Conservation (phyloP, 2,888 invertebrate species). For the Eristalinus sepulchralis region DNA sequence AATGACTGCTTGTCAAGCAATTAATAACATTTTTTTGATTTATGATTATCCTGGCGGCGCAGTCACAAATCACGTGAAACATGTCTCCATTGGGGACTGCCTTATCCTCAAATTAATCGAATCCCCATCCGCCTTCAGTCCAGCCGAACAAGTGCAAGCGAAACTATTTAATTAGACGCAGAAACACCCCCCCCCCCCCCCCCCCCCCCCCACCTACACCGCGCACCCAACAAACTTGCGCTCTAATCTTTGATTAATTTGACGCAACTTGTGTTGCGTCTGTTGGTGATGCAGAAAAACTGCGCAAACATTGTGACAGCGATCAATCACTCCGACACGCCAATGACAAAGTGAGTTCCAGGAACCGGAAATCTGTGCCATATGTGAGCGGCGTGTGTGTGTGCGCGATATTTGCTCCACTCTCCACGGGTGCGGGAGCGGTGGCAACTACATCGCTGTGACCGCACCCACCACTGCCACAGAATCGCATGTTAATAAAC, state of each 20-base stretch:
- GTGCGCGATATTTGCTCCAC: neutral
- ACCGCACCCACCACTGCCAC: slow-evolving; percentile 64
- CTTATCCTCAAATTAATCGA: slow-evolving; percentile 66
- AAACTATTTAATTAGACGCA: slow-evolving; percentile 48
- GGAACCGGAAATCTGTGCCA: slow-evolving; percentile 62
- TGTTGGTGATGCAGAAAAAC: slow-evolving; percentile 54
- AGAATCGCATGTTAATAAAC: slow-evolving; percentile 74
- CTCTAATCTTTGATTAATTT: slow-evolving; percentile 64
- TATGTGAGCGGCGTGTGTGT: neutral
- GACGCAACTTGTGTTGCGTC: slow-evolving; percentile 61
- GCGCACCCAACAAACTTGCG: neutral
- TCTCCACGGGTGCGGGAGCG: neutral
- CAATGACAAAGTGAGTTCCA: slow-evolving; percentile 58
- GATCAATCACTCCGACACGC: slow-evolving; percentile 77
- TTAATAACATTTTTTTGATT: slow-evolving; percentile 56
- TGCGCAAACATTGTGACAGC: slow-evolving; percentile 74
- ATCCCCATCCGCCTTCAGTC: neutral
- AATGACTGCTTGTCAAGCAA: neutral
- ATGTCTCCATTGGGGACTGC: slow-evolving; percentile 43
- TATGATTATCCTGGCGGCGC: slow-evolving; percentile 37
- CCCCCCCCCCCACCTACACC: neutral
- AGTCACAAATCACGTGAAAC: slow-evolving; percentile 48
- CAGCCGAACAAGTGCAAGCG: neutral
- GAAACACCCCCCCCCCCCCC: neutral
- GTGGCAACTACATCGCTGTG: slow-evolving; percentile 39